Base-by-base conservation (phyloP, 2,888 invertebrate species). In the Standfussiana lucernea region DNA sequence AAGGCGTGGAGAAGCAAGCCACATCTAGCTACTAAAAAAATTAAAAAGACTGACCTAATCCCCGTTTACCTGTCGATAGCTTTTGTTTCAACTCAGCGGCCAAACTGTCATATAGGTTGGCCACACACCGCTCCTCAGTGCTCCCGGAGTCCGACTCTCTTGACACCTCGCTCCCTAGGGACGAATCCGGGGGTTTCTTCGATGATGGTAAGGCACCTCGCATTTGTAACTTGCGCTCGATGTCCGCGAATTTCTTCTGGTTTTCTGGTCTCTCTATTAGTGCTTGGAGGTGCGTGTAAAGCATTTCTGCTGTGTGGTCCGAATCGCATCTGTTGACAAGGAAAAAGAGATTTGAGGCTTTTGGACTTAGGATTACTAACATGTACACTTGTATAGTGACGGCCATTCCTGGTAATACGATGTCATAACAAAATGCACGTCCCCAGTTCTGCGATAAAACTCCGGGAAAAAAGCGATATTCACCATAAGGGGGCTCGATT, bases 301-400 rank as follows among this genome's bases (percentile, higher is more conserved):
- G 97, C 92, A 99, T 97, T 82, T 98, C 97, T 0, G 99, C 99
- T 35, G 99, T 99, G 92, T 99, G 98, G 85, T 99, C 98, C 18
- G 99, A 99, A 94, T 99, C 99, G 94, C 99, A 99, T 94, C 96
- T 96, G 95, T 80, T 53, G 80, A 89, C 80, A 64, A 64, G 15
- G 18, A 86, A 88, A 10, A 21, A 53, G 13, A 45, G 6, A 15
- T 21, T 32, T 71, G 0, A 69, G n/a, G 10, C 0, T 67, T 37
- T 3, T 50, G 45, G 28, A 37, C 8, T 15, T 37, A n/a, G 0
- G 13, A 37, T 37, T 40, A 8, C 18, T 61, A 61, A 0, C 21
- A 32, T 61, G 21, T 10, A 11, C 11, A 50, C 8, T 24, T 13
- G 42, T 13, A 15, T 3, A 56, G n/a, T 13, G 5, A 5, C 13